These are phyloP conservation scores for Temnopleurus reevesii DNA, from an alignment of 53 echinoderm and acorn worm species.

Conservation along the genomic window DNA sequence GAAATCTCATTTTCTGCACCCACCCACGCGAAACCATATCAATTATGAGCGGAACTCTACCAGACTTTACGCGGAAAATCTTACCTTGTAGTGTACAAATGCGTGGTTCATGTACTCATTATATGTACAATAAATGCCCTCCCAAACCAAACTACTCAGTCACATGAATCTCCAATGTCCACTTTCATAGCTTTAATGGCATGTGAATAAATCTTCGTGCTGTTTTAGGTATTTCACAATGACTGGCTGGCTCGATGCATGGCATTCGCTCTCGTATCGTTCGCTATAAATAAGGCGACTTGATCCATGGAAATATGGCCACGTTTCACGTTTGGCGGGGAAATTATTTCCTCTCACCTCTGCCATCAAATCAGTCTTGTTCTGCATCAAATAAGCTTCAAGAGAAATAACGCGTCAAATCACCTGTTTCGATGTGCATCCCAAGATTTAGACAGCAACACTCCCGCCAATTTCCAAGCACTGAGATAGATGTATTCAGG, in stretches of 20 bases:
- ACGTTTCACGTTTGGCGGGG: not conserved
- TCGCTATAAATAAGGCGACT: not conserved
- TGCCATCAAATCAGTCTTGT: not conserved
- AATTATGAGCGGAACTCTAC: not conserved
- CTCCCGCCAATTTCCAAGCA: slow-evolving; percentile 10
- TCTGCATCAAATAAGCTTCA: not conserved
- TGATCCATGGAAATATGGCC: not conserved
- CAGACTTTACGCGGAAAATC: not conserved
- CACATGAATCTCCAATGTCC: not conserved
- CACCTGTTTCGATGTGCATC: not conserved
- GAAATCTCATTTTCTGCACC: slow-evolving; percentile 6
- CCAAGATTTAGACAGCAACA: not conserved
- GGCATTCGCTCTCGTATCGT: not conserved
- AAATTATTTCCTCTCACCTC: not conserved
- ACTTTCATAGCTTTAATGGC: not conserved
- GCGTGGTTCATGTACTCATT: not conserved
- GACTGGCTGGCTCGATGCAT: not conserved
- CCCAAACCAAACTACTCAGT: not conserved
- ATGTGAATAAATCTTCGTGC: not conserved
- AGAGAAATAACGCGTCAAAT: not conserved
- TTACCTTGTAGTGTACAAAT: not conserved
- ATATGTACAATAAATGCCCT: not conserved
- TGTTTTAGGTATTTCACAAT: not conserved
- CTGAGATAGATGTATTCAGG: not conserved
- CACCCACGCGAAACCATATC: slow-evolving; percentile 16